Evolutionary conservation across 2,797 vertebrate species (phyloP).

Genomic region (Amniataba percoides): DNA sequence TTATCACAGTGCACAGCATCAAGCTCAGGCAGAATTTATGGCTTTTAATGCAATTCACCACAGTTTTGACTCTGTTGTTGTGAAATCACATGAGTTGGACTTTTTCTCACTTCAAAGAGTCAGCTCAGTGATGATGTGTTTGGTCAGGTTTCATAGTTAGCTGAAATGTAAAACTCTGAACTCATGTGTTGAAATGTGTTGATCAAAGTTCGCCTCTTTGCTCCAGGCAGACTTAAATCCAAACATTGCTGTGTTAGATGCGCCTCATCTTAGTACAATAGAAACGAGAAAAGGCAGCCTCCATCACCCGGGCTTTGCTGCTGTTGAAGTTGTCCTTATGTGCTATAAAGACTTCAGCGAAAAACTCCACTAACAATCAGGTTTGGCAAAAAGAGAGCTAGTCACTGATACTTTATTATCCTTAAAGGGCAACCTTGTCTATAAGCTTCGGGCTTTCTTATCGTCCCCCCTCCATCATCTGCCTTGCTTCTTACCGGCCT

Average conservation of each 20-base stretch:
- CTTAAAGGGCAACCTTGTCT: not conserved
- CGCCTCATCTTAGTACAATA: not conserved
- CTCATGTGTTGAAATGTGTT: slow-evolving; percentile 16
- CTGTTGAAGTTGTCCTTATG: slow-evolving; percentile 8
- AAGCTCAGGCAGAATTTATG: not conserved
- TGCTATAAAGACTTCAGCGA: not conserved
- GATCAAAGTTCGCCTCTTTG: slow-evolving; percentile 41
- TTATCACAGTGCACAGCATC: not conserved
- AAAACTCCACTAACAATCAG: not conserved
- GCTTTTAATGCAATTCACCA: not conserved
- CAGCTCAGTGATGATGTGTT: slow-evolving; percentile 27
- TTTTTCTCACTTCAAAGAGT: slow-evolving; percentile 29
- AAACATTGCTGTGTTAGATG: slow-evolving; percentile 26
- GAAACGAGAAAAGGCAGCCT: slow-evolving; percentile 1
- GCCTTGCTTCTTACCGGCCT: slow-evolving; percentile 32
- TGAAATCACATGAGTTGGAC: not conserved
- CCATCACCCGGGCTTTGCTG: not conserved
- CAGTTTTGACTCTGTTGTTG: not conserved
- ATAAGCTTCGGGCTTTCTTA: slow-evolving; percentile 13
- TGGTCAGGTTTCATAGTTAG: slow-evolving; percentile 11
- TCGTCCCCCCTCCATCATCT: slow-evolving; percentile 14
- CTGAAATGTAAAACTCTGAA: slow-evolving; percentile 19
- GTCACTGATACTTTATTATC: not conserved
- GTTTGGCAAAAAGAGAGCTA: not conserved
- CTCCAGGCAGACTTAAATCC: slow-evolving; percentile 13